phyloP scores from a whole-genome alignment of 2,888 invertebrate genomes.

The Dexiosoma caninum region DNA sequence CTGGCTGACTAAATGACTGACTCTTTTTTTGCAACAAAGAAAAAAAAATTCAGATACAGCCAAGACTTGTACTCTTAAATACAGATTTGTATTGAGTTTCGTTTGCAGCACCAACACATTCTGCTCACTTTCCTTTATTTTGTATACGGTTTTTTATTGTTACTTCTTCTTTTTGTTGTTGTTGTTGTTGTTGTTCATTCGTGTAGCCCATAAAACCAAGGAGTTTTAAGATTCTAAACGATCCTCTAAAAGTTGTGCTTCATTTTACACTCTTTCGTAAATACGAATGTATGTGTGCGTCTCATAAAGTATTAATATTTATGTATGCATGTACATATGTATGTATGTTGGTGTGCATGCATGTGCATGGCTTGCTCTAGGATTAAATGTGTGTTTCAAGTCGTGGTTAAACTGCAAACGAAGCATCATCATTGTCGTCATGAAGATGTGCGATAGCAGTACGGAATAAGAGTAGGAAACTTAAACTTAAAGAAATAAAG shows the following conservation, averaged over 20 bases:
- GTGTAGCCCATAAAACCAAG: conserved; percentile 27
- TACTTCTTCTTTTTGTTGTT: neutral
- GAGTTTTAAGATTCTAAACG: conserved; percentile 32
- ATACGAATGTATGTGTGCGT: neutral
- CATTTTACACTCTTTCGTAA: conserved; percentile 36
- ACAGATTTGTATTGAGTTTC: conserved; percentile 44
- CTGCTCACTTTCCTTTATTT: conserved; percentile 60
- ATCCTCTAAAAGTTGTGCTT: conserved; percentile 36
- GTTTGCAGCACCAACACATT: conserved; percentile 36
- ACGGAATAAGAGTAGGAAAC: conserved; percentile 37
- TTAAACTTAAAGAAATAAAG: conserved; percentile 28
- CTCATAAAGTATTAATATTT: neutral
- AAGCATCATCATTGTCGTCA: conserved; percentile 53
- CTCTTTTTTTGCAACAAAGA: neutral
- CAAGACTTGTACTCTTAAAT: conserved; percentile 22
- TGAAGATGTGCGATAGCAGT: conserved; percentile 50
- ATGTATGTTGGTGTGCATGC: too few relatives aligned
- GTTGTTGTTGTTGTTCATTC: neutral
- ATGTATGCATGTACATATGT: too few relatives aligned
- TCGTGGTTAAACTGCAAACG: conserved; percentile 63
- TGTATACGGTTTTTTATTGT: conserved; percentile 2
- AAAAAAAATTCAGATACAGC: neutral
- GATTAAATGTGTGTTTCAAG: conserved; percentile 57
- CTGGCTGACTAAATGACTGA: conserved; percentile 2
- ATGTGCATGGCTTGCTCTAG: conserved; percentile 30